These are phyloP conservation scores for Sigmodon hispidus DNA, from an alignment of 2,113 vertebrate genomes.

Conservation along the genomic window DNA sequence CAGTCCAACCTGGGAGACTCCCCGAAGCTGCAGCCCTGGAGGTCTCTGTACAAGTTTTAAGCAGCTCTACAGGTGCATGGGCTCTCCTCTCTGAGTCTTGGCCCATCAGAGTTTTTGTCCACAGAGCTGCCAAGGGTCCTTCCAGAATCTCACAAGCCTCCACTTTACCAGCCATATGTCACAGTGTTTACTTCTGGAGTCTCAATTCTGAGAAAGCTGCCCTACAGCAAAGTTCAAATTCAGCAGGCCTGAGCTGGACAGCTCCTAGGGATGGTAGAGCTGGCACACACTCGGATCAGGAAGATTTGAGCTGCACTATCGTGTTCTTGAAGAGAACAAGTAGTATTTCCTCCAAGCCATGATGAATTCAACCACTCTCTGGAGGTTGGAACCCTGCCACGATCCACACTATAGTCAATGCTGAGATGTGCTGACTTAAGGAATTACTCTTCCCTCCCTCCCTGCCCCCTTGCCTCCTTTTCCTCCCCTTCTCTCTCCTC, in stretches of 20 bases:
- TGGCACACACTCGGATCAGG: no score
- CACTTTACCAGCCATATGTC: neutral
- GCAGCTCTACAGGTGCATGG: neutral
- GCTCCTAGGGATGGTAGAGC: neutral
- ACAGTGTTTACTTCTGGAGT: neutral
- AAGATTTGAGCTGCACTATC: neutral
- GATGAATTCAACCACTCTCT: neutral
- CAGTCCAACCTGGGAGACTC: neutral
- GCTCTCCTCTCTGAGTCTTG: neutral
- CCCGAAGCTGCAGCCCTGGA: neutral
- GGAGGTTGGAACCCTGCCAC: neutral
- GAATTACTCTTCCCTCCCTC: rapidly evolving
- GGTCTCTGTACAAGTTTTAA: neutral
- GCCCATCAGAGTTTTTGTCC: neutral
- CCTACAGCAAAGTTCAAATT: neutral
- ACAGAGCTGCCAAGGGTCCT: no score
- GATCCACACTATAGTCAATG: neutral
- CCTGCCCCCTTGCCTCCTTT: rapidly evolving
- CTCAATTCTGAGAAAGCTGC: neutral
- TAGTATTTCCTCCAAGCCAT: neutral
- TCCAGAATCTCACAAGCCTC: neutral
- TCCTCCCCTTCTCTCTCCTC: neutral
- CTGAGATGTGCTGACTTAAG: neutral
- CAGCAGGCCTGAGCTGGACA: neutral
- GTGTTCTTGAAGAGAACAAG: neutral